Conservation (phyloP, 2,888 invertebrate species). For the Sericinus montela region DNA sequence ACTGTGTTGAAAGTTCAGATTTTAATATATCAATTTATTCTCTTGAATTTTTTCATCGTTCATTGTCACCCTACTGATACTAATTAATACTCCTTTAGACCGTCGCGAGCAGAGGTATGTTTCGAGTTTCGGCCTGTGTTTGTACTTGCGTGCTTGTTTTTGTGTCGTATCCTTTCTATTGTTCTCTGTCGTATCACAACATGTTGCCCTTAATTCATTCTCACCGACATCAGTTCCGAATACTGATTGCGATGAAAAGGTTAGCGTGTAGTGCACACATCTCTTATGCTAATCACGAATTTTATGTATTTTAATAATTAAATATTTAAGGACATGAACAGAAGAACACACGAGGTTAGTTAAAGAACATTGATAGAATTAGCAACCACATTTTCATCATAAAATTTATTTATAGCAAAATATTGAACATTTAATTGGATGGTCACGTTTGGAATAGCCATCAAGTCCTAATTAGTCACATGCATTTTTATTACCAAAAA, state of each 20-base stretch:
- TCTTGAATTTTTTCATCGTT: conserved; percentile 1
- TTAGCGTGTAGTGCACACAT: conserved; percentile 19
- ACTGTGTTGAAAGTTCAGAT: neutral
- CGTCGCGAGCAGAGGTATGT: conserved; percentile 45
- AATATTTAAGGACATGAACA: too few relatives aligned
- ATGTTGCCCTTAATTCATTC: conserved; percentile 73
- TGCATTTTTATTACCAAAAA: conserved; percentile 21
- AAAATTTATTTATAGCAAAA: too few relatives aligned
- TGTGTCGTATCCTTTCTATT: conserved; percentile 62
- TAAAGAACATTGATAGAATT: too few relatives aligned
- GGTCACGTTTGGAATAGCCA: neutral
- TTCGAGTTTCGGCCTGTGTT: conserved; percentile 43
- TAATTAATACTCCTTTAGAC: conserved; percentile 64
- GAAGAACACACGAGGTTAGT: too few relatives aligned
- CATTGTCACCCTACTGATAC: conserved; percentile 65
- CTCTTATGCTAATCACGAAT: conserved; percentile 10
- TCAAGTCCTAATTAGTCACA: neutral
- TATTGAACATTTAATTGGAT: too few relatives aligned
- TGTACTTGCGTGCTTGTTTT: conserved; percentile 62
- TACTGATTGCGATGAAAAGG: conserved; percentile 50
- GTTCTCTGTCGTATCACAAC: conserved; percentile 69
- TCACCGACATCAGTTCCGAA: conserved; percentile 68
- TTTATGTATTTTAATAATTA: conserved; percentile 2
- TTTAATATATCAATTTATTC: conserved; percentile 2
- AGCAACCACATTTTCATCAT: too few relatives aligned